Evolutionary conservation across 1,140 invertebrate species (phyloP), one percentile per base, ranked within the genome.

Genomic region (Dysdera silvatica): DNA sequence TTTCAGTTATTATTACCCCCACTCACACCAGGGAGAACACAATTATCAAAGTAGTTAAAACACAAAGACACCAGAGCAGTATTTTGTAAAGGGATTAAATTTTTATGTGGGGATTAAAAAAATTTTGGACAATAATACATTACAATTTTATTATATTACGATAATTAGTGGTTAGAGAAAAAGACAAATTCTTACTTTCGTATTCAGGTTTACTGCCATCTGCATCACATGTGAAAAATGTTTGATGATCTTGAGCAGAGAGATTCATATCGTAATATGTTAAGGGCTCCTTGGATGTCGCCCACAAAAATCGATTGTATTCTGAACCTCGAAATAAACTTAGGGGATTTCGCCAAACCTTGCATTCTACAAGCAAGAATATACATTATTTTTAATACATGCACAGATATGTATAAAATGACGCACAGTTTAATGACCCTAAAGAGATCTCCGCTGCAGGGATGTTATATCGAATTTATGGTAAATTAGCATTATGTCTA

Each of bases 211-310:
- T 93, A 23, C 89, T 89, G 37, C 81, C 81, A 77, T 96, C 92
- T 58, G 85, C 84, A 76, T 95, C 93, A 76, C 91, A 95, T 0
- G 91, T 95, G 74, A 98, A 98, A 78, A 97, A 97, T 10, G 92
- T 96, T 76, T 98, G 95, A 78, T 98, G 95, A 79, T 98, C 95
- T 79, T 98, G 95, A 16, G 95, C 95, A 1, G 94, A 96, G 8
- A 99, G 78, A 77, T 98, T 99, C 94, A 98, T 98, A 73, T 98
- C 96, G 76, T 98, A 98, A 77, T 95, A 98, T 0, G 96, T 98
- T 26, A 98, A 79, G 0, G 95, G 95, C 69, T 98, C 94, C 76
- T 94, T 95, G 68, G 87, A 88, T 0, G 89, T 94, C 0, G 87
- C 84, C 84, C 85, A 88, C 72, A 86, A 90, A 77, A 95, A 95